Evolutionary conservation across 1,140 invertebrate species (phyloP).

Genomic region (Drosophila oshimai): DNA sequence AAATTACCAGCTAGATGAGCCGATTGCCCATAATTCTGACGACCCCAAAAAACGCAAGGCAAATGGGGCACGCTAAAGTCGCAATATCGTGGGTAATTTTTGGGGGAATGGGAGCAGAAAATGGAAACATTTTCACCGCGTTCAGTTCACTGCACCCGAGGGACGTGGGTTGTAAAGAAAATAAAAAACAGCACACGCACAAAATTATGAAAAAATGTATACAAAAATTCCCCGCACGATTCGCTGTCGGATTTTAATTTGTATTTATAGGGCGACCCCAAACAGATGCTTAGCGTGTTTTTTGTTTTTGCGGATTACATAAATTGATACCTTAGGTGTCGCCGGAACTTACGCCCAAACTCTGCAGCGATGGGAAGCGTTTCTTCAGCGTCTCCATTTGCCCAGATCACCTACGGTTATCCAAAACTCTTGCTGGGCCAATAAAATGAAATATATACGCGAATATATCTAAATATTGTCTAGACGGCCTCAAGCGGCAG

Average conservation of each 20-base stretch:
- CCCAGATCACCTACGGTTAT: background rate
- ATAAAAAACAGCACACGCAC: slow-evolving; percentile 32
- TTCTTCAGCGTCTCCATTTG: slow-evolving; percentile 80
- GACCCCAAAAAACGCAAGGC: slow-evolving; percentile 61
- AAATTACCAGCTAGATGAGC: slow-evolving; percentile 57
- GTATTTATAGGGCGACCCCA: slow-evolving; percentile 33
- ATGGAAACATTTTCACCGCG: slow-evolving; percentile 36
- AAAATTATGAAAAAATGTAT: slow-evolving; percentile 37
- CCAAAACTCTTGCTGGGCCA: slow-evolving; percentile 24
- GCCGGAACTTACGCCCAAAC: slow-evolving; percentile 80
- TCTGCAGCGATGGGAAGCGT: slow-evolving; percentile 82
- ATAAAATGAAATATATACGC: slow-evolving; percentile 36
- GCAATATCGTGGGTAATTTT: slow-evolving; percentile 12
- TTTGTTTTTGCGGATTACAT: slow-evolving; percentile 39
- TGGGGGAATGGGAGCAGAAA: slow-evolving; percentile 1
- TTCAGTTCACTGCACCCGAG: slow-evolving; percentile 51
- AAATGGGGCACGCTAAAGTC: slow-evolving; percentile 41
- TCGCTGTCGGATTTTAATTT: slow-evolving; percentile 3
- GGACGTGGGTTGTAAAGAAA: too few species aligned
- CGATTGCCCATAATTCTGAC: slow-evolving; percentile 67
- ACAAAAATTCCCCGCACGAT: slow-evolving; percentile 41
- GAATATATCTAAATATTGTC: slow-evolving; percentile 40
- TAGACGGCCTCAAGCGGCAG: slow-evolving; percentile 36
- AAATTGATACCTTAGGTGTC: slow-evolving; percentile 35
- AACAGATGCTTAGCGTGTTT: slow-evolving; percentile 1